Evolutionary conservation across 2,113 vertebrate genomes (phyloP).

Genomic region (Astatoreochromis straeleni): DNA sequence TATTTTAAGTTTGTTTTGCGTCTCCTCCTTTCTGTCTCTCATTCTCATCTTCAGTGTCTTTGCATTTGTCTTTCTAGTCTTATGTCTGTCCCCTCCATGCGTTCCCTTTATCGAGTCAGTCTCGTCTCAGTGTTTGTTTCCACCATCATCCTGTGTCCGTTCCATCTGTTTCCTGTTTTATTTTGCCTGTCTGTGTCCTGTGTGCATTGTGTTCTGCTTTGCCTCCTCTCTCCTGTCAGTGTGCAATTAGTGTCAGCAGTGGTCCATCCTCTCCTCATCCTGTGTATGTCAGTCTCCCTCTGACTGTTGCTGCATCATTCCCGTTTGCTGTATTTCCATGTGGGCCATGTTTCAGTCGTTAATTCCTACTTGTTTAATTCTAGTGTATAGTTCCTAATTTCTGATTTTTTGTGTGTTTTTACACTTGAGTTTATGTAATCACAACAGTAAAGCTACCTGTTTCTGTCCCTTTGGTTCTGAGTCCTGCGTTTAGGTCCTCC

Average conservation of each 20-base stretch:
- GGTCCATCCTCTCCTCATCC: background rate
- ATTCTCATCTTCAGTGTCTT: background rate
- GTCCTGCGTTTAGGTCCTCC: background rate
- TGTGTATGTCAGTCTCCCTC: background rate
- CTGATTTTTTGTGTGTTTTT: background rate
- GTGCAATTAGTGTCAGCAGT: background rate
- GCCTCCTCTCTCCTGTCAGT: background rate
- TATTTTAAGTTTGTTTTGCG: background rate
- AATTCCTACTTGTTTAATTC: background rate
- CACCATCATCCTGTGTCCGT: background rate
- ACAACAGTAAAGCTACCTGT: background rate
- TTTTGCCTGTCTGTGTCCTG: background rate
- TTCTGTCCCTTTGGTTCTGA: background rate
- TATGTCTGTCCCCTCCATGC: background rate
- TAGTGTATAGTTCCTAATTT: background rate
- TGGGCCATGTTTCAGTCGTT: background rate
- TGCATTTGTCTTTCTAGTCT: background rate
- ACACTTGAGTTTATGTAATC: background rate
- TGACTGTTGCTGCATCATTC: accelerated
- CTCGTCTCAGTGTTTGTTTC: background rate
- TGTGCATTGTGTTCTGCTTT: background rate
- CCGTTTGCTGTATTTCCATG: background rate
- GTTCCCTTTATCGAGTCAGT: background rate
- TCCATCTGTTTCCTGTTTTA: background rate
- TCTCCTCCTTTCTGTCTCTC: background rate